Evolutionary conservation across 2,888 invertebrate species (phyloP).

Genomic region (Dasysyrphus tricinctus): DNA sequence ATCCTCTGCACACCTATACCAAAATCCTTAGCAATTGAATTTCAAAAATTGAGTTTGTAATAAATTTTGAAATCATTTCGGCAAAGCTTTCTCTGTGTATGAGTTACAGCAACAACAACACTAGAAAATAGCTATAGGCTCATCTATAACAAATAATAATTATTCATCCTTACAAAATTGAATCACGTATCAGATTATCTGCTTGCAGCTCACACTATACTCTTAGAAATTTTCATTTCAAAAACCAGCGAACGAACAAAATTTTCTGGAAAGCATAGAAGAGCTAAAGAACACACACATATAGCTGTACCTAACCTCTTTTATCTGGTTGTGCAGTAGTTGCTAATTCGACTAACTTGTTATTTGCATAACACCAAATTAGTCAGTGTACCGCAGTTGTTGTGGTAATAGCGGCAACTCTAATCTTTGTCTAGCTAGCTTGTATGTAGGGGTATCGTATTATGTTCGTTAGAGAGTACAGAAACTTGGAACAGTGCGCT

Average conservation of each 20-base stretch:
- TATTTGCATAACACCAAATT: slow-evolving; percentile 74
- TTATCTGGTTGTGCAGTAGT: slow-evolving; percentile 60
- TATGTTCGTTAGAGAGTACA: neutral
- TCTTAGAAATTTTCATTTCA: neutral
- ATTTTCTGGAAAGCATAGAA: neutral
- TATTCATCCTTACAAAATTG: slow-evolving; percentile 62
- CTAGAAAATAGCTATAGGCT: neutral
- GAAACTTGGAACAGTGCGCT: neutral
- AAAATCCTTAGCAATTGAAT: neutral
- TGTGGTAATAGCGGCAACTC: slow-evolving; percentile 46
- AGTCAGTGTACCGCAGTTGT: slow-evolving; percentile 65
- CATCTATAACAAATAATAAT: slow-evolving; percentile 10
- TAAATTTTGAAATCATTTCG: neutral
- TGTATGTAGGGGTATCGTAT: neutral
- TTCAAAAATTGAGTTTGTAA: neutral
- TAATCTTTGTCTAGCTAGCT: slow-evolving; percentile 35
- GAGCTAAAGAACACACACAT: slow-evolving; percentile 40
- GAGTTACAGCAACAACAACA: neutral
- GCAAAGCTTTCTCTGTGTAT: neutral
- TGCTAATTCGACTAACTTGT: slow-evolving; percentile 72
- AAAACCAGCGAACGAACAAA: neutral
- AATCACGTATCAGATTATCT: slow-evolving; percentile 70
- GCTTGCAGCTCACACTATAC: neutral
- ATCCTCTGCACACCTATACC: neutral
- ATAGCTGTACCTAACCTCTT: slow-evolving; percentile 28